A percentile compares a stretch with the other conserved stretches of the same genome.
These are phyloP conservation scores for Leptodirus hochenwartii DNA, from an alignment of 2,888 invertebrate genomes.

Conservation along the genomic window DNA sequence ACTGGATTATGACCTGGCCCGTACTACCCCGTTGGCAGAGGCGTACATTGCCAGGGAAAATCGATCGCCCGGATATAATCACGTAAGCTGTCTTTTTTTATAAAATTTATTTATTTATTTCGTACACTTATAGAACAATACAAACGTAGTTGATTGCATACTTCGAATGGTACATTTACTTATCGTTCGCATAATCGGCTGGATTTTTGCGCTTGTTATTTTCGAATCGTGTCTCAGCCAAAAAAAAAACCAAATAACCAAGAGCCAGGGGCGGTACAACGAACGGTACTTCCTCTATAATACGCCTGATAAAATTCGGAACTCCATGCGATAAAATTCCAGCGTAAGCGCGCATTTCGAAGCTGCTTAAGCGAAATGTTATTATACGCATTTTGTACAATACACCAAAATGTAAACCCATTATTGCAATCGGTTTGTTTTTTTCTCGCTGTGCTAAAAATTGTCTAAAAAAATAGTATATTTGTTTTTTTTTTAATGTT, in stretches of 20 bases:
- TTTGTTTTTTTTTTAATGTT: no score
- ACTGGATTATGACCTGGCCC: no score
- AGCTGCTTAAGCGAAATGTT: conserved; percentile 67
- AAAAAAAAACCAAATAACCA: conserved; percentile 43
- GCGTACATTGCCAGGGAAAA: conserved; percentile 26
- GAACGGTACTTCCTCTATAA: conserved; percentile 45
- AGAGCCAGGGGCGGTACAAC: conserved; percentile 41
- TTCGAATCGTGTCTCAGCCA: conserved; percentile 36
- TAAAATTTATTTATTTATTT: conserved; percentile 3
- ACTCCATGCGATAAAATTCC: conserved; percentile 58
- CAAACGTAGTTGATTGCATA: conserved; percentile 1
- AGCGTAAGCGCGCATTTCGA: conserved; percentile 73
- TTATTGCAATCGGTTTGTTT: conserved; percentile 3
- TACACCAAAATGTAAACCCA: conserved; percentile 9
- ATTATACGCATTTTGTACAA: conserved; percentile 47
- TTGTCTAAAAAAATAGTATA: no score
- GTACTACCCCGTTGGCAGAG: conserved; percentile 24
- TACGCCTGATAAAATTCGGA: conserved; percentile 57
- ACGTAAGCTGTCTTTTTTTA: conserved; percentile 19
- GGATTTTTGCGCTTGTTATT: conserved; percentile 46
- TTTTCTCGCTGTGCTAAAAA: no score
- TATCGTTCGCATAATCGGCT: conserved; percentile 48
- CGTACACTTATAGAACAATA: neutral
- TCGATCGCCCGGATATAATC: conserved; percentile 23
- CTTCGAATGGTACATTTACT: conserved; percentile 24